Base-by-base conservation (phyloP, 2,888 invertebrate genomes). In the Panzeria rudis region DNA sequence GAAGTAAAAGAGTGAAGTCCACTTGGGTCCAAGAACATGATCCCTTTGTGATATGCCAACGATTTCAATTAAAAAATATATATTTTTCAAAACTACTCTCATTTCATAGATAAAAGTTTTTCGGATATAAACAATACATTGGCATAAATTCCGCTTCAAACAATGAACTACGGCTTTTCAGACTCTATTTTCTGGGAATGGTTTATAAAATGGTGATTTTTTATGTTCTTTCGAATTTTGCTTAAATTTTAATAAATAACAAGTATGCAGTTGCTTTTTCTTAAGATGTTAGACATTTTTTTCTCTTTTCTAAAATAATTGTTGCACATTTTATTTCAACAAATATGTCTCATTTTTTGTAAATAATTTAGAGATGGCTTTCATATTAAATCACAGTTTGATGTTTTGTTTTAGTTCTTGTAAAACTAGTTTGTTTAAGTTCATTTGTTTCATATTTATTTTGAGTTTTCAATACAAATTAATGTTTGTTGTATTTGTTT, bases 341-440 rank as follows among this genome's bases (percentile, higher is more conserved):
- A 75, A 59, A 72, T 71, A 64, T 66, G 41, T 25, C 56, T 29
- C 32, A 13, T 64, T 66, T 35, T 50, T 61, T 50, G 52, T 83
- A 83, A 87, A 86, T 72, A 78, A 83, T 81, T 86, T 86, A 77
- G 86, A 87, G 87, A 87, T 87, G 87, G 87, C 87, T 86, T 87
- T 86, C 83, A 84, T 87, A 69, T 78, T 84, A 75, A 87, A 87
- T 87, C 87, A 87, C 87, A 87, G 87, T 86, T 86, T 83, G 83
- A 86, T 87, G 85, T 84, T 82, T 86, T 85, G 64, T 69, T 83
- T 84, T 81, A 75, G 73, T 77, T 82, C 54, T 79, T 86, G 79
- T 83, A 80, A 56, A 83, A 83, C 69, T 81, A 80, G 76, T 80
- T 69, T 78, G 66, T 77, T 66, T 72, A 32, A 47, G 64, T 72